phyloP scores from a whole-genome alignment of 2,113 vertebrate genomes.

The Pantherophis guttatus region DNA sequence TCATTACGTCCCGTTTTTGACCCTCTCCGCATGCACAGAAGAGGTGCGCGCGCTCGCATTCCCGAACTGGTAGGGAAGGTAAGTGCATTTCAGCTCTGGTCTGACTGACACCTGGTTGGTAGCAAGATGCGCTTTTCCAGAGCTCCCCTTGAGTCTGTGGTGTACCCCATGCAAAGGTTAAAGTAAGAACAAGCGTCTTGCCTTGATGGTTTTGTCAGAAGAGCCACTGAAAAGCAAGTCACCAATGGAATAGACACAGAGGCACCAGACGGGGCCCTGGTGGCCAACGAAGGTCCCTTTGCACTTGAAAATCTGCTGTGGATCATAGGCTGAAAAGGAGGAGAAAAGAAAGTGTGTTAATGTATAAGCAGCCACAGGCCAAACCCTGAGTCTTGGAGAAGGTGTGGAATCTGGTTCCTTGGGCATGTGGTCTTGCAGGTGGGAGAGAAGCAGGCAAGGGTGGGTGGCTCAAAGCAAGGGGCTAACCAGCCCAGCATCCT shows the following conservation, averaged over 20 bases:
- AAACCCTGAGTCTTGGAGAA: not conserved
- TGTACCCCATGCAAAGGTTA: not conserved
- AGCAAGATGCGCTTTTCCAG: not conserved
- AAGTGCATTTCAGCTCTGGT: too few relatives aligned
- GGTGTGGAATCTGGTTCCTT: not conserved
- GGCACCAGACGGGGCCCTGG: constrained; percentile 97
- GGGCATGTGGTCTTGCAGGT: not conserved
- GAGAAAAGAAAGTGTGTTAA: constrained; percentile 20
- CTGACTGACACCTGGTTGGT: not conserved
- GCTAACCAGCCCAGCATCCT: not conserved
- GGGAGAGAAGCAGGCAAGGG: not conserved
- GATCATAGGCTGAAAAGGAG: constrained; percentile 84
- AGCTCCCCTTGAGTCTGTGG: not conserved
- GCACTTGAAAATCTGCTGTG: constrained; percentile 99
- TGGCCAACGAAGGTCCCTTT: constrained; percentile 98
- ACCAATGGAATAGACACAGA: constrained; percentile 97
- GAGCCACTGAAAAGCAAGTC: constrained; percentile 97
- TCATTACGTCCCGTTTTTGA: too few relatives aligned
- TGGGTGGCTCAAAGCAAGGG: not conserved
- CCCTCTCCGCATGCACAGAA: too few relatives aligned
- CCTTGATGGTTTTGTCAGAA: constrained; percentile 99
- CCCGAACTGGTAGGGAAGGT: too few relatives aligned
- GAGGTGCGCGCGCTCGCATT: too few relatives aligned
- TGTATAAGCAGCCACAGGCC: not conserved
- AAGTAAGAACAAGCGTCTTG: constrained; percentile 40